Conservation (phyloP, 53 echinoderm and acorn worm species). For the Temnopleurus reevesii region DNA sequence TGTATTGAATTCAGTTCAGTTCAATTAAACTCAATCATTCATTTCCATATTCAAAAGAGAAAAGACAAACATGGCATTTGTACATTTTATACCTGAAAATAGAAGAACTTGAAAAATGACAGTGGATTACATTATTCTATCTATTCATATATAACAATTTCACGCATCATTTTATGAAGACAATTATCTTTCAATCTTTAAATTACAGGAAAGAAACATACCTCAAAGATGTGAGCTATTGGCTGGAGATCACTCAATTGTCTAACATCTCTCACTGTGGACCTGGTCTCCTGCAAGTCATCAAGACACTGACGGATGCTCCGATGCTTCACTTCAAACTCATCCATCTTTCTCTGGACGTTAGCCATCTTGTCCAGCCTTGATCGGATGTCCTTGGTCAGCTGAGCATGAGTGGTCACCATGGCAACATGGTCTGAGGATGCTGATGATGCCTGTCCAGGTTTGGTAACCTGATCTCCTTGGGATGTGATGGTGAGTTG, state of each 20-base stretch:
- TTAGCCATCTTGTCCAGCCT: slow-evolving; percentile 62
- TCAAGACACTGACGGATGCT: slow-evolving; percentile 62
- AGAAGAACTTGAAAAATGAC: no score
- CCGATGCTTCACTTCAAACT: slow-evolving; percentile 66
- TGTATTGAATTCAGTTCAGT: no score
- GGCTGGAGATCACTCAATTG: slow-evolving; percentile 51
- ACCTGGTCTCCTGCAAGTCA: slow-evolving; percentile 51
- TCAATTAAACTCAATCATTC: no score
- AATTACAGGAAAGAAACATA: no score
- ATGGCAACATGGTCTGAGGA: slow-evolving; percentile 15
- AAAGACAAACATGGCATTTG: no score
- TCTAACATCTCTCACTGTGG: slow-evolving; percentile 40
- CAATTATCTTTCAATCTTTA: no score
- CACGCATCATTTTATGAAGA: no score
- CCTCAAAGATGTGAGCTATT: slow-evolving; percentile 61
- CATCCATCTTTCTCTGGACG: slow-evolving; percentile 46
- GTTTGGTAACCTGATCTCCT: not conserved
- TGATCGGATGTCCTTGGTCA: slow-evolving; percentile 52
- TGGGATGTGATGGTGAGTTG: slow-evolving; percentile 50
- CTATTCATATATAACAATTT: no score
- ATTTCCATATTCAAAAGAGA: no score
- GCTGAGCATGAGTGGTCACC: slow-evolving; percentile 53
- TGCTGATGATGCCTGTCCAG: not conserved
- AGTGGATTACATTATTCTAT: no score
- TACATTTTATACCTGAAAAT: no score